Conservation (phyloP, 2,888 invertebrate genomes). For the Desoria tigrina region DNA sequence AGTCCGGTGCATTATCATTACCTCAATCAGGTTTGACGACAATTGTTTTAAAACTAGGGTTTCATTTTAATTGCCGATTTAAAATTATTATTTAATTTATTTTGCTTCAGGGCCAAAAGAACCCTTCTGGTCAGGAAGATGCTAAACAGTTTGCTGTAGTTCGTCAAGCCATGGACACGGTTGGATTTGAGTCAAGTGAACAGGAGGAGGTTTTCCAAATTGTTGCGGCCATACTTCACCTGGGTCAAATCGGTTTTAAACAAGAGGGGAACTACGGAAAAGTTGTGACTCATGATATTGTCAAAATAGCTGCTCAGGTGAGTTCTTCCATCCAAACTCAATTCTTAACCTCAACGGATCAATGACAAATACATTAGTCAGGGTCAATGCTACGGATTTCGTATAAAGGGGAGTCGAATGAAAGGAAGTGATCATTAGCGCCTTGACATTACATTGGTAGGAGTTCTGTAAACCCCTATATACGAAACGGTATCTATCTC, state of each 20-base stretch:
- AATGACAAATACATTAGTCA: no score
- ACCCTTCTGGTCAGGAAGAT: conserved; percentile 59
- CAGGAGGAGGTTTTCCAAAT: conserved; percentile 76
- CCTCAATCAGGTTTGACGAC: conserved; percentile 70
- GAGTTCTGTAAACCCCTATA: no score
- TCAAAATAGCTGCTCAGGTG: conserved; percentile 70
- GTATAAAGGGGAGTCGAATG: no score
- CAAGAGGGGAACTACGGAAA: conserved; percentile 72
- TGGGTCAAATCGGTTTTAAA: conserved; percentile 81
- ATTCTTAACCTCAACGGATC: no score
- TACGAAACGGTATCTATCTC: no score
- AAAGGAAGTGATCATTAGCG: no score
- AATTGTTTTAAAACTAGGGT: no score
- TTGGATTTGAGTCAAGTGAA: conserved; percentile 72
- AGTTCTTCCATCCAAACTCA: no score
- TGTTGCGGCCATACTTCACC: conserved; percentile 79
- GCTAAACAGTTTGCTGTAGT: conserved; percentile 69
- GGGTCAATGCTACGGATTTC: no score
- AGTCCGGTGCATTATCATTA: conserved; percentile 74
- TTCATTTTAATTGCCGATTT: neutral
- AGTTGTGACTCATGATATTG: conserved; percentile 67
- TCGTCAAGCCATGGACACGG: conserved; percentile 72
- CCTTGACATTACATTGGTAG: no score
- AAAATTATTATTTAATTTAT: neutral
- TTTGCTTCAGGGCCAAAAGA: conserved; percentile 40